These are phyloP conservation scores for Sebastes vulpes DNA, from an alignment of 2,797 vertebrate genomes.

Conservation along the genomic window DNA sequence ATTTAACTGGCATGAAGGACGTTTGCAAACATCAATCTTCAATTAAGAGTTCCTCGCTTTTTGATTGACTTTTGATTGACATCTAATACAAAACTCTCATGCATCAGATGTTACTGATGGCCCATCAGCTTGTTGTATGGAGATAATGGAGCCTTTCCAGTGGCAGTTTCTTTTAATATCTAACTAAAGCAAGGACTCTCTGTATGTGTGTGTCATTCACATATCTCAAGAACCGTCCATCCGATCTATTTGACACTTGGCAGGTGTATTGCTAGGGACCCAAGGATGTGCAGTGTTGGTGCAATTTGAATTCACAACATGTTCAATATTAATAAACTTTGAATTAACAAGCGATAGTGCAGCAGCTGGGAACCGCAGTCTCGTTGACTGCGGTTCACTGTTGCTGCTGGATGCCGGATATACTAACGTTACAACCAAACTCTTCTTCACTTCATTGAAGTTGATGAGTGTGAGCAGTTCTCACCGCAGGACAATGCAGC, in stretches of 20 bases:
- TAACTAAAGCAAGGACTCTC: neutral
- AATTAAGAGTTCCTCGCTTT: neutral
- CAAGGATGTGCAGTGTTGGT: neutral
- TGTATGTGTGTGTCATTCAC: neutral
- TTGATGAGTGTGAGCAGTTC: no score
- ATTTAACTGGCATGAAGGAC: neutral
- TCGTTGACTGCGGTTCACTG: neutral
- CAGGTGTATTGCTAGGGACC: neutral
- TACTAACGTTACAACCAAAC: no score
- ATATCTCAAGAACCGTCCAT: neutral
- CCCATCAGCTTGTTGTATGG: neutral
- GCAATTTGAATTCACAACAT: neutral
- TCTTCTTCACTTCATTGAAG: no score
- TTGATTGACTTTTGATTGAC: neutral
- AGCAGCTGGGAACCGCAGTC: neutral
- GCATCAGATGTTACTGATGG: neutral
- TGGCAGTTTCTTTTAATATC: neutral
- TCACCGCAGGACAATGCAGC: neutral
- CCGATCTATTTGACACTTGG: neutral
- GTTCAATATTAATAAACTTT: neutral
- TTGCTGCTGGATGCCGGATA: no score
- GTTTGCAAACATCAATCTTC: neutral
- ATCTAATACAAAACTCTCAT: neutral
- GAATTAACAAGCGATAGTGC: neutral
- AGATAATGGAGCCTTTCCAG: neutral